Evolutionary conservation across 2,797 vertebrate species (phyloP), one percentile per base, ranked within the genome.

Genomic region (Sciurus vulgaris): DNA sequence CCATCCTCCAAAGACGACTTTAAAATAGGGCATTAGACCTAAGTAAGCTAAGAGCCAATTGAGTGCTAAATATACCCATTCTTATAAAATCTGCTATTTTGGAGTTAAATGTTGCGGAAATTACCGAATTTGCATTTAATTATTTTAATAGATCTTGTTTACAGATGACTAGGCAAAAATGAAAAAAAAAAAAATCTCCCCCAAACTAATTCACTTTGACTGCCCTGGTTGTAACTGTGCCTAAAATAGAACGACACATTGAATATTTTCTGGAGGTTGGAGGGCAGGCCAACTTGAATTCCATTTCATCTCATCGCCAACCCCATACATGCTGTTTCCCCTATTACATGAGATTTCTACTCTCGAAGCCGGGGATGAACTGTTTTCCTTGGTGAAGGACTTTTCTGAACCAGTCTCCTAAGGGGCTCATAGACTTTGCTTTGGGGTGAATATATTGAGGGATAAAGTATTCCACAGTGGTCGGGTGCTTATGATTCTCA

Each of bases 61-160:
- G 93, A 93, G 95, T 98, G 96, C 97, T 98, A 98, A 98, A 96
- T 98, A 91, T 97, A 98, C 96, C 92, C 97, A 93, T 96, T 97
- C 97, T 98, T 98, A 88, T 97, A 98, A 98, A 96, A 95, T 95
- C 97, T 98, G 97, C 97, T 97, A 96, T 98, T 98, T 98, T 97
- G 92, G 89, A 97, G 89, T 98, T 98, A 98, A 98, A 98, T 97
- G 97, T 92, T 97, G 94, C 61, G 78, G 97, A 98, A 98, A 98
- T 98, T 98, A 98, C 94, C 89, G 67, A 98, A 98, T 98, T 91
- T 97, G 98, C 97, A 98, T 98, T 98, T 98, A 98, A 98, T 98
- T 98, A 98, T 98, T 98, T 98, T 98, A 98, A 98, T 98, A 98
- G 97, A 98, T 98, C 98, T 98, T 98, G 97, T 98, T 98, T 98